phyloP scores from a whole-genome alignment of 1,140 invertebrate genomes.

The Drosophila lacertosa region DNA sequence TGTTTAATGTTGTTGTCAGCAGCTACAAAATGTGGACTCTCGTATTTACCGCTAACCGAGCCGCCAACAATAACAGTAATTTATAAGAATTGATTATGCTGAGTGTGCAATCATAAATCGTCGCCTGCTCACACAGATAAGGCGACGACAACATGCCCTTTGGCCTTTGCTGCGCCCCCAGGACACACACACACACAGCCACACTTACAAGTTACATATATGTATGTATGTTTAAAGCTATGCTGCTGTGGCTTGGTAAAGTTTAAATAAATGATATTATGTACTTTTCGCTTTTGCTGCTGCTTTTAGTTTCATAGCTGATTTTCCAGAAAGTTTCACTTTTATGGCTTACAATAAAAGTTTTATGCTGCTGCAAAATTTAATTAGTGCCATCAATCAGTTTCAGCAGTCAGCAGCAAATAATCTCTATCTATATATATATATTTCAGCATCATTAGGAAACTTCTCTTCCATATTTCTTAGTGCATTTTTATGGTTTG shows the following conservation, averaged over 20 bases:
- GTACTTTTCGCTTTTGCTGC: constrained; percentile 23
- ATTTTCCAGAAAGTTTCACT: constrained; percentile 31
- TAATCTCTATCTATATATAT: constrained; percentile 53
- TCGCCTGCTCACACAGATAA: constrained; percentile 52
- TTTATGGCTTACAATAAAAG: constrained; percentile 72
- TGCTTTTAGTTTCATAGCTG: constrained; percentile 21
- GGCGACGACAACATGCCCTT: constrained; percentile 44
- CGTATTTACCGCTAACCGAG: constrained; percentile 31
- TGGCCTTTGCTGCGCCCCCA: background rate
- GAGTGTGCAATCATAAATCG: constrained; percentile 79
- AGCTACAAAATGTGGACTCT: constrained; percentile 39
- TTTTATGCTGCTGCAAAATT: constrained; percentile 62
- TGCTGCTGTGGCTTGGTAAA: constrained; percentile 64
- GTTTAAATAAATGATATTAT: constrained; percentile 58
- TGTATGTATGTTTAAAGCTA: constrained; percentile 48
- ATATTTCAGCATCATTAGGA: constrained; percentile 53
- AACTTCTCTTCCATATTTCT: constrained; percentile 19
- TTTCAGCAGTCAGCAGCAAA: constrained; percentile 50
- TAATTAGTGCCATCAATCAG: constrained; percentile 79
- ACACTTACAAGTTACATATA: background rate
- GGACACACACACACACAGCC: background rate
- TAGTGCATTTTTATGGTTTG: constrained; percentile 37
- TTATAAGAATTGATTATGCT: constrained; percentile 82
- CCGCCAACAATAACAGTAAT: constrained; percentile 77
- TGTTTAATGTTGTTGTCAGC: constrained; percentile 80